Percentiles rank a stretch among this genome's conserved stretches.
These are phyloP conservation scores for Terrapene triunguis DNA, from an alignment of 2,113 vertebrate genomes.

Conservation along the genomic window DNA sequence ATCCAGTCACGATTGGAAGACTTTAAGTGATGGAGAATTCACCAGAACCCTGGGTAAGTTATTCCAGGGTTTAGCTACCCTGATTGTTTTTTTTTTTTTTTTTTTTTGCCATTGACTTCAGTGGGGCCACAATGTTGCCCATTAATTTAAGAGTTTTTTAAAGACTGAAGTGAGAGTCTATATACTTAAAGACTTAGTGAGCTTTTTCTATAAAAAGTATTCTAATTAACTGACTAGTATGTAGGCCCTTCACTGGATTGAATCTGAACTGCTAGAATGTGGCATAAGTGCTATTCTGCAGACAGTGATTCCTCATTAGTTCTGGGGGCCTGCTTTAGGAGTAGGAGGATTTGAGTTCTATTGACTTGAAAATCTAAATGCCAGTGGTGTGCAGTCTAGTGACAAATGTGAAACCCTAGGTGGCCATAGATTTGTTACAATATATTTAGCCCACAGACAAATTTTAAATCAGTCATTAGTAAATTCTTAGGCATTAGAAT, in stretches of 20 bases:
- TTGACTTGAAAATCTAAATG: not conserved
- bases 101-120: not conserved
- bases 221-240: not conserved
- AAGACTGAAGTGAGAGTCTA: not conserved
- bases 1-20: not conserved
- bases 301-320: not conserved
- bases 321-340: not conserved
- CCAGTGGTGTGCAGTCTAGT: not conserved
- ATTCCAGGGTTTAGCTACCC: not conserved
- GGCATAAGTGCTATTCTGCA: not conserved
- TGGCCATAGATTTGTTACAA: not conserved
- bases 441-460: not conserved
- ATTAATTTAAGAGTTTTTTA: not conserved
- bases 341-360: not conserved
- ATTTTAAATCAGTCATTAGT: slow-evolving; percentile 29
- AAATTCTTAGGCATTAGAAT: not conserved
- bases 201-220: not conserved
- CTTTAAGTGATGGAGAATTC: not conserved
- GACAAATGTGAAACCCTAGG: not conserved
- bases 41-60: not conserved
- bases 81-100: not conserved
- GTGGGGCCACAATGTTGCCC: not conserved
- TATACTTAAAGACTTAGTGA: not conserved
- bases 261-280: not conserved
- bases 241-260: not conserved